Evolutionary conservation across 1,140 invertebrate species (phyloP), one percentile per base, ranked within the genome.

Genomic region (Neodiprion virginianus): DNA sequence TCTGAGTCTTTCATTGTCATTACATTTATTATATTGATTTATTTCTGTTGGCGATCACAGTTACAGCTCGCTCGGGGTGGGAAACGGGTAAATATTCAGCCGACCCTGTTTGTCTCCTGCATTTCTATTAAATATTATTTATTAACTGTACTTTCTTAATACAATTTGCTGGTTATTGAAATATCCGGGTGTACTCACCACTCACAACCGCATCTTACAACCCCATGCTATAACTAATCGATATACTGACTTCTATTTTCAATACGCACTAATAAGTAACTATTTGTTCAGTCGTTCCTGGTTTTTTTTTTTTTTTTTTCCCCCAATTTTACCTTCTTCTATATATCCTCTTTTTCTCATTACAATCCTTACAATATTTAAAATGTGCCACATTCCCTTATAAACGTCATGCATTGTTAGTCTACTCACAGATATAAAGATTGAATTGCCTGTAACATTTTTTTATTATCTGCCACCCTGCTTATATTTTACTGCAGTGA

Each of bases 21-120:
- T 47, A n/a, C n/a, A 72, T 72, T 74, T 40, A 82, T 80, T 83
- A 76, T 83, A 83, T 80, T 84, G 72, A 82, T 84, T 87, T 84
- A 40, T 86, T 83, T 85, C 84, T 84, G 79, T 82, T 81, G 85
- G 86, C 87, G 88, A 88, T 85, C 87, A 82, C 90, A 91, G 89
- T 89, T 91, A 85, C 89, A 90, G 83, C 83, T 86, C 75, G 82
- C 84, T 83, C 86, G 83, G 81, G 88, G 87, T 90, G 86, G 88
- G 85, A 90, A 89, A 87, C 86, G 89, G 90, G 90, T 91, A 91
- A 90, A 90, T 90, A 90, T 90, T 80, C 50, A 82, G 80, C 71
- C 40, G 49, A 48, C 66, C 72, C 48, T 77, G 67, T 69, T 48
- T 77, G 74, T 76, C 47, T 66, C 73, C 76, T 74, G 69, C 53